Evolutionary conservation across 2,888 invertebrate genomes (phyloP).

Genomic region (Sarcophaga carnaria): DNA sequence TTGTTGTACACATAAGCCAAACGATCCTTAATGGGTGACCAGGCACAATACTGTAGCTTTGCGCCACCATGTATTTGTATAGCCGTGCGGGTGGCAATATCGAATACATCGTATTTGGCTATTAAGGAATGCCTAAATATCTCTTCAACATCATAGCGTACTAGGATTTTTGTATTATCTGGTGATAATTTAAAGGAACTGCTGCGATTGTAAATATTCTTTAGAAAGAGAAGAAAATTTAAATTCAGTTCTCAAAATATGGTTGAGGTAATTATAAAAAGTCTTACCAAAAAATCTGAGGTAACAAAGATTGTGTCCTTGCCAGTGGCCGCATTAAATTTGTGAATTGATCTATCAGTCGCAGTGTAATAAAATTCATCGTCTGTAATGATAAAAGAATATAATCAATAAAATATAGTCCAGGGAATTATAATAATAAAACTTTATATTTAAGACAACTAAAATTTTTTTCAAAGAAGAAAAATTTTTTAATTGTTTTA

Average conservation of each 20-base stretch:
- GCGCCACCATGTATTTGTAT: constrained; percentile 82
- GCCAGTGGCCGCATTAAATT: constrained; percentile 82
- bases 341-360: constrained; percentile 75
- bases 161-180: constrained; percentile 78
- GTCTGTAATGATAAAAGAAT: constrained; percentile 80
- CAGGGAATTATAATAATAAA: background rate
- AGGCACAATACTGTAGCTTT: constrained; percentile 85
- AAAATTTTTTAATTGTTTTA: background rate
- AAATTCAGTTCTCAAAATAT: too few species aligned
- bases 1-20: constrained; percentile 87
- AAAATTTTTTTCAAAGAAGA: background rate
- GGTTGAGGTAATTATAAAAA: background rate
- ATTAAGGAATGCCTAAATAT: constrained; percentile 86
- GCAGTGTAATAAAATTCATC: constrained; percentile 83
- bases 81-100: constrained; percentile 83
- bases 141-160: constrained; percentile 77
- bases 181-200: constrained; percentile 78
- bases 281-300: constrained; percentile 75
- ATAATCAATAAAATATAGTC: background rate
- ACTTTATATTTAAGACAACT: too few species aligned
- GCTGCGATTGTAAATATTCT: constrained; percentile 78
- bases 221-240: background rate
- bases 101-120: constrained; percentile 85
- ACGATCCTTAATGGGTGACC: constrained; percentile 83
- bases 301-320: constrained; percentile 72